These are phyloP conservation scores for Quadroppia sp. DNA, from an alignment of 2,888 invertebrate genomes.

Conservation along the genomic window DNA sequence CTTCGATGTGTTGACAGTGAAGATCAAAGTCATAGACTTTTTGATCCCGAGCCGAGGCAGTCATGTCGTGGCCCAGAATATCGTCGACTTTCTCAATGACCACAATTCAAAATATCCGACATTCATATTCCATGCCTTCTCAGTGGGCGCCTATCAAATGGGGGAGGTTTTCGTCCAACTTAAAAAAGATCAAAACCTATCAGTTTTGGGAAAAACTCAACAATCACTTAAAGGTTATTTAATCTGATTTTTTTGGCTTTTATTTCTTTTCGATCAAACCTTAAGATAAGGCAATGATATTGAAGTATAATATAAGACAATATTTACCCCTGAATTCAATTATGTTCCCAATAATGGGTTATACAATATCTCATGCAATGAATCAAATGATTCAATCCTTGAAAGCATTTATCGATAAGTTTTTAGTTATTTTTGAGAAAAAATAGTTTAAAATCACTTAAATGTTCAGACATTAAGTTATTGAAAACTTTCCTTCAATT, in stretches of 20 bases:
- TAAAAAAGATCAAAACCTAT: constrained; percentile 46
- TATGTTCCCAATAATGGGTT: too few relatives aligned
- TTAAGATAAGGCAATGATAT: neutral
- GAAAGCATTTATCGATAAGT: too few relatives aligned
- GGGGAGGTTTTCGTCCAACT: constrained; percentile 66
- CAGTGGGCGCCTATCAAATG: constrained; percentile 82
- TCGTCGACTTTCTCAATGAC: constrained; percentile 70
- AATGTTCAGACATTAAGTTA: too few relatives aligned
- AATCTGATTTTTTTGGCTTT: neutral
- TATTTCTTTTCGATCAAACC: neutral
- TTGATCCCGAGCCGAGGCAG: constrained; percentile 79
- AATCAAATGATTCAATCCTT: too few relatives aligned
- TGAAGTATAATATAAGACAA: too few relatives aligned
- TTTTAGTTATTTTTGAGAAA: too few relatives aligned
- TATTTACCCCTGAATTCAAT: too few relatives aligned
- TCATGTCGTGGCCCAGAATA: constrained; percentile 69
- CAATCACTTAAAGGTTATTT: constrained; percentile 36
- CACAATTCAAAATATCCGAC: constrained; percentile 58
- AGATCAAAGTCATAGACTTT: constrained; percentile 77
- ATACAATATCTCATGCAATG: too few relatives aligned
- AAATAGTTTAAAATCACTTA: too few relatives aligned
- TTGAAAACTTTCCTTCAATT: too few relatives aligned
- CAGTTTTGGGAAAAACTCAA: constrained; percentile 12
- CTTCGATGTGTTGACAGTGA: constrained; percentile 75
- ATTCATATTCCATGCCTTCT: constrained; percentile 78